Evolutionary conservation across 30 jellyfish, hydroid and myxozoan genomes (phyloP), one percentile per base, ranked within the genome.

Genomic region (Hydractinia echinata): DNA sequence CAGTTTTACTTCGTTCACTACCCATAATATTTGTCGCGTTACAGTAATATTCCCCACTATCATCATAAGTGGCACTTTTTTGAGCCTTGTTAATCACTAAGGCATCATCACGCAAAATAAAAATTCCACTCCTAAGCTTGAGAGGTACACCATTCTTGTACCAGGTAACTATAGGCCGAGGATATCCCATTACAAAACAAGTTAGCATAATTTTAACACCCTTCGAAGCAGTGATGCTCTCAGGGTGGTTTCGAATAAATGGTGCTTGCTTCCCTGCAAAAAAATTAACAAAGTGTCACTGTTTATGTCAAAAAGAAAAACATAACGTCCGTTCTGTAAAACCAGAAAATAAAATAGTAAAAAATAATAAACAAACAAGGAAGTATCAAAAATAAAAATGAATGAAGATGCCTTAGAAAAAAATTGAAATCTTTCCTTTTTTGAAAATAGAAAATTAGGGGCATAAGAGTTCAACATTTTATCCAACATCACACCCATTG

Each of bases 111-210:
- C 6, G 74, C 18, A 64, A 51, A 64, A 64, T 51, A 6, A 51
- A n/a, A 64, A 44, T 6, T 6, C 19, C 39, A n/a, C 18, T 13
- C 19, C 39, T 13, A 64, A 58, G 18, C 19, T 11, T 16, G 19
- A 64, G 4, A 7, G 10, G 9, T 6, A n/a, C 39, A 39, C 89
- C 84, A 62, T 66, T 67, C 16, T 80, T 81, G 53, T 72, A 81
- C 95, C 95, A 86, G 74, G 80, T 19, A 3, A 86, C 58, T 7
- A 81, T 11, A 20, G 95, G 95, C 49, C 49, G 64, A 5, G 95
- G 95, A 8, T 89, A 79, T 44, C 74, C 74, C 19, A 9, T 64
- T n/a, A 64, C 74, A 7, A n/a, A 51, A 13, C 74, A 64, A n/a
- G 7, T 6, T n/a, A 64, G 74, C 18, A n/a, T 64, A n/a, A 64